Evolutionary conservation across 2,113 vertebrate species (phyloP), one percentile per base, ranked within the genome.

Genomic region (Empidonax alnorum): DNA sequence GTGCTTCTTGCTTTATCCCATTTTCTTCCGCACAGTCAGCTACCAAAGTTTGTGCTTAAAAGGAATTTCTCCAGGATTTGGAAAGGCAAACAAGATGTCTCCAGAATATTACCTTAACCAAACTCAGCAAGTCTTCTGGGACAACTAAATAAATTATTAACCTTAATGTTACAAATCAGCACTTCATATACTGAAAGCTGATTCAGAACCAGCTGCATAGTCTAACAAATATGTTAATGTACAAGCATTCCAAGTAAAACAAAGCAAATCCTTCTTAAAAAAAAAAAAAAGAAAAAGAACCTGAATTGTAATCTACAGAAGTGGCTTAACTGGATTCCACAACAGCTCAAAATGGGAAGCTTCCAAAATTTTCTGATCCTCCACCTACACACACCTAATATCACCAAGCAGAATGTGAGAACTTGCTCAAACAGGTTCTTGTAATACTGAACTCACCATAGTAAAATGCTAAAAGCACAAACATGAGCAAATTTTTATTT

Each of bases 391-490:
- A 62, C 14, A 52, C 35, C 31, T 80, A 73, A 69, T 88, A 69
- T 42, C 55, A 50, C 30, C 33, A 73, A 49, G 87, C 16, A 89
- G 55, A 94, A 84, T 63, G 42, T 84, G 65, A 84, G 65, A 94
- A 90, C 12, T 47, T 90, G 79, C 76, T 92, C 72, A 84, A 91
- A 80, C 22, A 49, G 33, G 5, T 12, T 90, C 77, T 27, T 0
- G 3, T 62, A 42, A 84, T 66, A 65, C 55, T 80, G 67, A 81
- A 80, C 24, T 88, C 75, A 63, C 39, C 0, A 3, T 46, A 83
- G 27, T 50, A 52, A 80, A 96, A 42, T 63, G 78, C 72, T 74
- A 44, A 93, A 90, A 71, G 55, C 52, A 91, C 31, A 90, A 90
- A 84, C 28, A 42, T 22, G 41, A 83, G 56, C 80, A 88, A 74